A percentile compares a stretch with the other conserved stretches of the same genome.
Conservation (phyloP, 2,113 vertebrate genomes). For the Ranitomeya variabilis region DNA sequence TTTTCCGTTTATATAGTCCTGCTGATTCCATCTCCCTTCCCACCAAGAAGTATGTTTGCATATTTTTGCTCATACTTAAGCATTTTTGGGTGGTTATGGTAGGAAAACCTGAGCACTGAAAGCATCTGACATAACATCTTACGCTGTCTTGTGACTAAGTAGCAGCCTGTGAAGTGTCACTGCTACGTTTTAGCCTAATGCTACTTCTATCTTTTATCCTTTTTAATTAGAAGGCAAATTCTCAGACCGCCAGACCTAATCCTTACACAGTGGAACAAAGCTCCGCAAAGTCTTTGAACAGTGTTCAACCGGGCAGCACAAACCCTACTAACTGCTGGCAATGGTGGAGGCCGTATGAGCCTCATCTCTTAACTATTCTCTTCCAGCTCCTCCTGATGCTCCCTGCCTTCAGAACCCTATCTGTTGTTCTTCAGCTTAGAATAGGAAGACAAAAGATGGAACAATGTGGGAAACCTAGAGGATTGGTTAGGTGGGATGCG, state of each 20-base stretch:
- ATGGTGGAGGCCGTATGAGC: constrained; percentile 81
- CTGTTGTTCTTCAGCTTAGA: constrained; percentile 82
- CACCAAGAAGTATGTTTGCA: not conserved
- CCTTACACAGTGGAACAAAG: constrained; percentile 98
- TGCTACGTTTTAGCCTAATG: constrained; percentile 93
- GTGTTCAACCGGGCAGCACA: constrained; percentile 83
- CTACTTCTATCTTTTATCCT: constrained; percentile 96
- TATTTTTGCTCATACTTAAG: constrained; percentile 64
- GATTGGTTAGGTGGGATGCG: constrained; percentile 80
- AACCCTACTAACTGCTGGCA: constrained; percentile 83
- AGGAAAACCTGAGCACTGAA: constrained; percentile 69
- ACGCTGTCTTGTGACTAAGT: constrained; percentile 82
- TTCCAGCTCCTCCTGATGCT: constrained; percentile 76
- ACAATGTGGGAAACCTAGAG: constrained; percentile 80
- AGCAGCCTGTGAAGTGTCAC: constrained; percentile 88
- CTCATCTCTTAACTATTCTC: constrained; percentile 81
- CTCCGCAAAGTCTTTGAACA: constrained; percentile 99
- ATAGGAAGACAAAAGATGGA: constrained; percentile 76
- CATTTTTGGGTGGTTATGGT: constrained; percentile 61
- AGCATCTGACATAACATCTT: constrained; percentile 76
- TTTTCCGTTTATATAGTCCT: not conserved
- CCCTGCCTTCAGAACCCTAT: constrained; percentile 81
- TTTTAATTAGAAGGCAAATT: constrained; percentile 99
- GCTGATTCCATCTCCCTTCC: not conserved
- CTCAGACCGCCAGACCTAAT: constrained; percentile 99